Evolutionary conservation across 2,113 vertebrate species (phyloP).

Genomic region (Smithornis capensis): DNA sequence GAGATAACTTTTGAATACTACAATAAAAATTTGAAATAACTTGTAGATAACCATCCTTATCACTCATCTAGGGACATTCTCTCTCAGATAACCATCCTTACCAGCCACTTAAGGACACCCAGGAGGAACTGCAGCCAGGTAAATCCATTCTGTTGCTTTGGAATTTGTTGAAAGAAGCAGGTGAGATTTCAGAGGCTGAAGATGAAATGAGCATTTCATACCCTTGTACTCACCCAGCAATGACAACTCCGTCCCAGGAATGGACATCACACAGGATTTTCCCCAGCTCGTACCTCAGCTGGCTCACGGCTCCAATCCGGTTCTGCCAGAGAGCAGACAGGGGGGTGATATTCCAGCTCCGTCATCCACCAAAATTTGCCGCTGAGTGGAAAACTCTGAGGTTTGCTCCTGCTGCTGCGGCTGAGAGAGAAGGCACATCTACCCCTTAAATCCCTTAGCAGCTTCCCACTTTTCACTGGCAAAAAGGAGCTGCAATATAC

Average conservation of each 20-base stretch:
- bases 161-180: background rate
- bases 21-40: background rate
- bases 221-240: conserved; percentile 85
- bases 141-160: background rate
- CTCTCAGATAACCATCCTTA: background rate
- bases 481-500: background rate
- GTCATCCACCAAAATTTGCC: background rate
- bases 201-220: too few relatives aligned
- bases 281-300: conserved; percentile 87
- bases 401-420: background rate
- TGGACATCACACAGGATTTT: conserved; percentile 88
- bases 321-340: conserved; percentile 63
- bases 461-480: background rate
- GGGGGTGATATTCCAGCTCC: background rate
- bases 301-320: conserved; percentile 85
- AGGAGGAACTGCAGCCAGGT: background rate
- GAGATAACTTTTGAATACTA: background rate
- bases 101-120: background rate
- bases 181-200: background rate
- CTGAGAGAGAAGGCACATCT: background rate
- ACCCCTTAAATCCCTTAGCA: background rate
- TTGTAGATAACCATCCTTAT: background rate
- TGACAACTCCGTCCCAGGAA: conserved; percentile 80
- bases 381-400: rapidly evolving
- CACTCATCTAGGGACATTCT: background rate